Percentiles rank a stretch among this genome's conserved stretches.
phyloP scores from a whole-genome alignment of 2,888 invertebrate genomes.

The Masnerella sp. region DNA sequence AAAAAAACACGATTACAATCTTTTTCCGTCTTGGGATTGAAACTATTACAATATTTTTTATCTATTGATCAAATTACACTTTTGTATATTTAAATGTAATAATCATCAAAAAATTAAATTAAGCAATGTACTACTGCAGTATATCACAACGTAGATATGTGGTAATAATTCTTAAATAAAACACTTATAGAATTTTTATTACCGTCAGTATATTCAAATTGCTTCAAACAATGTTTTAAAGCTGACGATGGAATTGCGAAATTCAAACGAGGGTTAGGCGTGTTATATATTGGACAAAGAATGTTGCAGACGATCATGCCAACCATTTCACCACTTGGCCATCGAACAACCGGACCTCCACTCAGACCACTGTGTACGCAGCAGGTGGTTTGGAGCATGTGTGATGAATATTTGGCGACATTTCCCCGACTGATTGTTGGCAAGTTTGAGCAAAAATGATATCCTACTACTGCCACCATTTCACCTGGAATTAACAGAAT shows the following conservation, averaged over 20 bases:
- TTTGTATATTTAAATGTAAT: no score
- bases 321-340: slow-evolving; percentile 78
- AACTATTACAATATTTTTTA: no score
- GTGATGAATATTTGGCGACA: slow-evolving; percentile 79
- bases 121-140: no score
- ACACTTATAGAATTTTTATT: slow-evolving; percentile 9
- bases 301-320: slow-evolving; percentile 82
- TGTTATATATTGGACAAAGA: slow-evolving; percentile 77
- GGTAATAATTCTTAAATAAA: no score
- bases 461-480: slow-evolving; percentile 81
- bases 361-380: slow-evolving; percentile 83
- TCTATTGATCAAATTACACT: no score
- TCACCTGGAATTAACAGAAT: slow-evolving; percentile 81
- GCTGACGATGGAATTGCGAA: slow-evolving; percentile 81
- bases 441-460: slow-evolving; percentile 79
- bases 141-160: no score
- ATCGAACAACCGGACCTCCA: slow-evolving; percentile 81
- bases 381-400: slow-evolving; percentile 82
- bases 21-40: no score
- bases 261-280: slow-evolving; percentile 81
- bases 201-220: slow-evolving; percentile 79
- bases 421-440: slow-evolving; percentile 80
- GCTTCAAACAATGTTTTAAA: slow-evolving; percentile 75
- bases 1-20: no score
- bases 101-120: no score